Conservation (phyloP, 1,140 invertebrate species). For the Drosophila rhopaloa region DNA sequence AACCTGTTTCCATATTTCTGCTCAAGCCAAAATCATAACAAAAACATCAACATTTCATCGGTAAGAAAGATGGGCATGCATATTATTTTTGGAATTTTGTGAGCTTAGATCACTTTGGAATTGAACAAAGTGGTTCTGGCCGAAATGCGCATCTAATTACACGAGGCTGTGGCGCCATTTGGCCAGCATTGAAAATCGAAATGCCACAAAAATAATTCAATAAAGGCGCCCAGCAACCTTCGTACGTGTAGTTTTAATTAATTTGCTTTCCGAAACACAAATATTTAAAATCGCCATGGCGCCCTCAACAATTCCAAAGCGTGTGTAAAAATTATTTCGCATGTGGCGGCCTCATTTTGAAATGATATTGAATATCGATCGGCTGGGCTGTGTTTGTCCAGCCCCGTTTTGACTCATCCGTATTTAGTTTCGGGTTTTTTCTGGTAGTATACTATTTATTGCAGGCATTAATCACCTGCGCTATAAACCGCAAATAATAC, state of each 20-base stretch:
- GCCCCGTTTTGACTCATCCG: conserved; percentile 64
- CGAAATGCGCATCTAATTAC: conserved; percentile 72
- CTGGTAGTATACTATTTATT: conserved; percentile 49
- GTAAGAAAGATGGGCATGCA: conserved; percentile 32
- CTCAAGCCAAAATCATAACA: conserved; percentile 44
- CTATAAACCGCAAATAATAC: conserved; percentile 67
- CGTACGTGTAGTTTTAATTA: conserved; percentile 80
- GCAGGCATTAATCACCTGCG: conserved; percentile 64
- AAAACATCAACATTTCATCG: conserved; percentile 35
- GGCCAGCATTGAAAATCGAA: conserved; percentile 43
- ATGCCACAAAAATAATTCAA: conserved; percentile 47
- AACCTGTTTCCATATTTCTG: conserved; percentile 58
- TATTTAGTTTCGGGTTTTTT: conserved; percentile 65
- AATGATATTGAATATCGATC: conserved; percentile 73
- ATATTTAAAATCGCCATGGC: conserved; percentile 26
- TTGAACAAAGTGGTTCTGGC: conserved; percentile 4
- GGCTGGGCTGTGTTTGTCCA: conserved; percentile 46
- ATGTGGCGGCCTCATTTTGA: conserved; percentile 59
- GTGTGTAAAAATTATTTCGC: conserved; percentile 63
- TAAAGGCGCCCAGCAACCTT: conserved; percentile 50
- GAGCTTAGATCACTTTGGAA: conserved; percentile 62
- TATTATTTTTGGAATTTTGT: conserved; percentile 47
- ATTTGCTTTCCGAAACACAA: conserved; percentile 67
- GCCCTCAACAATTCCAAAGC: conserved; percentile 41
- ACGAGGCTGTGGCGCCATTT: conserved; percentile 56